Percentiles rank a stretch among this genome's conserved stretches.
These are phyloP conservation scores for Brachionus koreanus DNA, from an alignment of 1,140 invertebrate species.

Conservation along the genomic window DNA sequence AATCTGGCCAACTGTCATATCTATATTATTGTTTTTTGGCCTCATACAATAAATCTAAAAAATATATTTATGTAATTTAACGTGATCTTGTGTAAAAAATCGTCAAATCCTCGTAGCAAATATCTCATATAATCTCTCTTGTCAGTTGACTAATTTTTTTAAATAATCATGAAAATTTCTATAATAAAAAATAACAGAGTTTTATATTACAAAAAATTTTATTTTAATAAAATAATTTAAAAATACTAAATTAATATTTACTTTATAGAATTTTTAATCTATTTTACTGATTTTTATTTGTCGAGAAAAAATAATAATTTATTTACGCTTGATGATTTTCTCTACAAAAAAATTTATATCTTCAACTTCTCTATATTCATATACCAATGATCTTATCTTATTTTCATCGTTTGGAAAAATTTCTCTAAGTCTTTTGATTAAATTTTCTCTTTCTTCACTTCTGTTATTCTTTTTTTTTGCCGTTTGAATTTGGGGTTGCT, in stretches of 20 bases:
- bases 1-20: too few relatives aligned
- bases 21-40: too few relatives aligned
- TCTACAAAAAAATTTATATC: conserved; percentile 3
- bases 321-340: not conserved
- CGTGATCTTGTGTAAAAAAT: too few relatives aligned
- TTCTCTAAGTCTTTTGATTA: not conserved
- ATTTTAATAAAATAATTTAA: not conserved
- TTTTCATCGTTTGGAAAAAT: conserved; percentile 19
- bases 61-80: too few relatives aligned
- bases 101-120: too few relatives aligned
- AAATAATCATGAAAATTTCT: too few relatives aligned
- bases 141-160: too few relatives aligned
- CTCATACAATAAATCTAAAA: too few relatives aligned
- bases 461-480: not conserved
- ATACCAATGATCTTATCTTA: not conserved
- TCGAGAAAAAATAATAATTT: not conserved
- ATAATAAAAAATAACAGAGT: too few relatives aligned
- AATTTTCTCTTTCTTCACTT: not conserved
- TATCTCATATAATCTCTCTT: too few relatives aligned
- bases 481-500: not conserved
- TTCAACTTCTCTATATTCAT: not conserved
- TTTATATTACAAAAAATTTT: not conserved
- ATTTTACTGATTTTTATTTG: not conserved
- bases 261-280: not conserved
- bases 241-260: not conserved